Percentiles rank a stretch among this genome's conserved stretches.
Evolutionary conservation across 2,113 vertebrate genomes (phyloP).

Genomic region (Arizona elegans): DNA sequence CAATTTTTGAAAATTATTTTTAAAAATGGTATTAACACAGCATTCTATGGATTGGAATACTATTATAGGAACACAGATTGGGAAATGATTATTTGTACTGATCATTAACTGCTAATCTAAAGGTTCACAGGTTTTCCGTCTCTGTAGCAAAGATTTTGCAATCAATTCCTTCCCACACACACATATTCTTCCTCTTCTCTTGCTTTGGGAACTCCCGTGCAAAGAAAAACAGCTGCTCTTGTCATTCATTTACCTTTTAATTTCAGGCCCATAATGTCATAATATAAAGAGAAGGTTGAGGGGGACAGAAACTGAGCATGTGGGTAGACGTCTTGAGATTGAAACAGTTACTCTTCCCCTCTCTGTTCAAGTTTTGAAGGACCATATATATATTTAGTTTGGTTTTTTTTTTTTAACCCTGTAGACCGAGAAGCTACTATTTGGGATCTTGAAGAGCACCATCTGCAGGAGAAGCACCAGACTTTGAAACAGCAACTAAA

Average conservation of each 20-base stretch:
- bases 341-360: fast-evolving
- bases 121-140: not conserved
- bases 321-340: not conserved
- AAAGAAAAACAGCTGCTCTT: not conserved
- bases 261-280: not conserved
- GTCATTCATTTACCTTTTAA: not conserved
- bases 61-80: not conserved
- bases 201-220: not conserved
- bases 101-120: not conserved
- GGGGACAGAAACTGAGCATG: not conserved
- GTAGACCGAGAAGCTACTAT: slow-evolving; percentile 82
- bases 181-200: not conserved
- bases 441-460: slow-evolving; percentile 92
- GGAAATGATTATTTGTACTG: not conserved
- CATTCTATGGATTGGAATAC: not conserved
- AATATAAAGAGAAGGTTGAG: not conserved
- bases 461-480: slow-evolving; percentile 90
- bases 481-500: slow-evolving; percentile 95
- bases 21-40: not conserved
- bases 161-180: not conserved
- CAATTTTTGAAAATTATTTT: not conserved
- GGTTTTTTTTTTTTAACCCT: not conserved
- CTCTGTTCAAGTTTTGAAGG: not conserved
- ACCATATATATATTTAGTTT: not conserved
- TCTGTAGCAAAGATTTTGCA: not conserved